phyloP scores from a whole-genome alignment of 1,140 invertebrate species.

The Aphelenchoides fujianensis region DNA sequence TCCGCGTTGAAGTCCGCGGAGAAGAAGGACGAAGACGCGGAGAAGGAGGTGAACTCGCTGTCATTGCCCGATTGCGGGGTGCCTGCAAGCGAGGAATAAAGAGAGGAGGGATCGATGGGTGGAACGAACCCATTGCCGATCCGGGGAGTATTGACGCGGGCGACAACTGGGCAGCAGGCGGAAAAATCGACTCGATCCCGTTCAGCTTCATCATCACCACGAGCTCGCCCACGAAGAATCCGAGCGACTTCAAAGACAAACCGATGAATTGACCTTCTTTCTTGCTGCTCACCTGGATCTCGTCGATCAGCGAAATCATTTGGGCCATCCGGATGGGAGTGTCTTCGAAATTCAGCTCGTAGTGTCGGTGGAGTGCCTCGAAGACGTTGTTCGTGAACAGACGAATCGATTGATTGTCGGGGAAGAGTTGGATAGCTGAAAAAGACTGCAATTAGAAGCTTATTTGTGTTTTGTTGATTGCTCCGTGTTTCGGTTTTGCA shows the following conservation, averaged over 20 bases:
- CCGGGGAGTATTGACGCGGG: no score
- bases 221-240: background rate
- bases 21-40: no score
- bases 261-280: background rate
- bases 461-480: background rate
- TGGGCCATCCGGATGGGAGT: background rate
- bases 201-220: constrained; percentile 4
- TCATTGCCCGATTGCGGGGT: no score
- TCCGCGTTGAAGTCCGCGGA: no score
- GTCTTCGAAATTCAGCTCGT: constrained; percentile 12
- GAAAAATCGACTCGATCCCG: constrained; percentile 7
- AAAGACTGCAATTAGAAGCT: background rate
- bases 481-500: no score
- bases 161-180: background rate
- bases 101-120: no score
- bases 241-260: background rate
- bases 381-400: background rate
- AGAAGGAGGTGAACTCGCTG: no score
- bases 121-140: no score
- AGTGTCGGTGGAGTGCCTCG: background rate
- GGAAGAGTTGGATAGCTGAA: constrained; percentile 5
- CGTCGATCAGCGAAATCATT: background rate
- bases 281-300: background rate
- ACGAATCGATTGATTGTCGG: background rate
- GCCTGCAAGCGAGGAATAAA: no score